Evolutionary conservation across 2,113 vertebrate species (phyloP).

Genomic region (Xiphophorus couchianus): DNA sequence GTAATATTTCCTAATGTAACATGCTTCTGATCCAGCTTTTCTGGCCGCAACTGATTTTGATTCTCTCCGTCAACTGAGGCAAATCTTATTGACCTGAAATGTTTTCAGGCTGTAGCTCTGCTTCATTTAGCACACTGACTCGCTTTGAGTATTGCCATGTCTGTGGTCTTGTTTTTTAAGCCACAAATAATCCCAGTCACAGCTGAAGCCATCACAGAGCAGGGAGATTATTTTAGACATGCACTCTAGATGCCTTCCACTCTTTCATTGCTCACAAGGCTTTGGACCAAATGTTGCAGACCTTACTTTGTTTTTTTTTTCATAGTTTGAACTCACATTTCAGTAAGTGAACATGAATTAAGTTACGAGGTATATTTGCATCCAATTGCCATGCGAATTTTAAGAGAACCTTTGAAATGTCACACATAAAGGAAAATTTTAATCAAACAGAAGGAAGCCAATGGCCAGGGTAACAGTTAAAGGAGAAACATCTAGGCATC

Average conservation of each 20-base stretch:
- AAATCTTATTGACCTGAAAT: conserved; percentile 44
- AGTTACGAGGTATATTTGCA: neutral
- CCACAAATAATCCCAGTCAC: conserved; percentile 37
- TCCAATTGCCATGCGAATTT: too few species aligned
- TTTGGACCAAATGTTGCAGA: neutral
- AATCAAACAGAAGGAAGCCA: too few species aligned
- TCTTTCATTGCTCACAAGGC: conserved; percentile 10
- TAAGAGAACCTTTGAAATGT: too few species aligned
- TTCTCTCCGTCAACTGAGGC: conserved; percentile 17
- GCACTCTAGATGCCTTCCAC: conserved; percentile 3
- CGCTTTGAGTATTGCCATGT: conserved; percentile 2
- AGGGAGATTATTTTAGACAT: conserved; percentile 41
- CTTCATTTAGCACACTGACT: conserved; percentile 53
- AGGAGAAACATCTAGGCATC: too few species aligned
- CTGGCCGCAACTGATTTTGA: conserved; percentile 4
- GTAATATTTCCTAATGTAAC: neutral
- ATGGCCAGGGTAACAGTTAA: too few species aligned
- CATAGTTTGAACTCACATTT: neutral
- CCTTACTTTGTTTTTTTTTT: neutral
- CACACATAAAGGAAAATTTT: too few species aligned
- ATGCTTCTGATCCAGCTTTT: neutral
- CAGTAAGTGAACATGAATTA: neutral
- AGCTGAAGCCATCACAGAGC: conserved; percentile 38
- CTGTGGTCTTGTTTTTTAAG: conserved; percentile 41
- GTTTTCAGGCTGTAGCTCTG: conserved; percentile 36